A percentile compares a stretch with the other conserved stretches of the same genome.
Evolutionary conservation across 2,113 vertebrate species (phyloP).

Genomic region (Nothobranchius furzeri): DNA sequence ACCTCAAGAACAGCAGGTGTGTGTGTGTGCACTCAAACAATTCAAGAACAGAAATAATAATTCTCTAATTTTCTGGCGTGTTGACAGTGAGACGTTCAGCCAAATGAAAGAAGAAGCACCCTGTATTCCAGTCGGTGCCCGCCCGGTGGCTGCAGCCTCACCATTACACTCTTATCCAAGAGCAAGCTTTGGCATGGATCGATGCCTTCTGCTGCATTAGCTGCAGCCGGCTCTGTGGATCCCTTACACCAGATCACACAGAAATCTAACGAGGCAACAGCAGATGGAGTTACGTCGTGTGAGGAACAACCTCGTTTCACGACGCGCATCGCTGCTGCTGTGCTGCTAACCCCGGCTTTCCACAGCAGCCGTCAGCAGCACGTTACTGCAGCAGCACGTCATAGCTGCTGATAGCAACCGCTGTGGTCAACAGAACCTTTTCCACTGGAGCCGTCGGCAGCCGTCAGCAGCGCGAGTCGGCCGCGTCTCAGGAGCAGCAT

Average conservation of each 20-base stretch:
- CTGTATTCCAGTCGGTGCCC: conserved; percentile 68
- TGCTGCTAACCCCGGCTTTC: neutral
- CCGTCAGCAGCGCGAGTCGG: too few species aligned
- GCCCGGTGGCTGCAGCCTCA: conserved; percentile 33
- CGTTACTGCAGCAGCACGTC: too few species aligned
- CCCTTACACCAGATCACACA: conserved; percentile 43
- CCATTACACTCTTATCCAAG: conserved; percentile 58
- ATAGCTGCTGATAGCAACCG: too few species aligned
- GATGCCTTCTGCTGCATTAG: conserved; percentile 68
- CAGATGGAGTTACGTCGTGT: conserved; percentile 4
- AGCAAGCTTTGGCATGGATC: conserved; percentile 63
- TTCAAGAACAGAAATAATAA: neutral
- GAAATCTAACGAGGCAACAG: conserved; percentile 49
- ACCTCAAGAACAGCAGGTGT: conserved; percentile 3
- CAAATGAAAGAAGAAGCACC: conserved; percentile 67
- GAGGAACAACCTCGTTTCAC: conserved; percentile 20
- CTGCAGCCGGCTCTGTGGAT: conserved; percentile 48
- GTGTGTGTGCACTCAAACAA: neutral
- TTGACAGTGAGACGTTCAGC: conserved; percentile 41
- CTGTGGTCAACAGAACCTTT: too few species aligned
- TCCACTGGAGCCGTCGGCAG: too few species aligned
- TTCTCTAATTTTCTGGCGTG: conserved; percentile 10
- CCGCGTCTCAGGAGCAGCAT: too few species aligned
- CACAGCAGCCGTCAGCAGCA: too few species aligned
- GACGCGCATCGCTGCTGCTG: too few species aligned